phyloP scores from a whole-genome alignment of 1,140 invertebrate genomes.

The Limonius californicus region DNA sequence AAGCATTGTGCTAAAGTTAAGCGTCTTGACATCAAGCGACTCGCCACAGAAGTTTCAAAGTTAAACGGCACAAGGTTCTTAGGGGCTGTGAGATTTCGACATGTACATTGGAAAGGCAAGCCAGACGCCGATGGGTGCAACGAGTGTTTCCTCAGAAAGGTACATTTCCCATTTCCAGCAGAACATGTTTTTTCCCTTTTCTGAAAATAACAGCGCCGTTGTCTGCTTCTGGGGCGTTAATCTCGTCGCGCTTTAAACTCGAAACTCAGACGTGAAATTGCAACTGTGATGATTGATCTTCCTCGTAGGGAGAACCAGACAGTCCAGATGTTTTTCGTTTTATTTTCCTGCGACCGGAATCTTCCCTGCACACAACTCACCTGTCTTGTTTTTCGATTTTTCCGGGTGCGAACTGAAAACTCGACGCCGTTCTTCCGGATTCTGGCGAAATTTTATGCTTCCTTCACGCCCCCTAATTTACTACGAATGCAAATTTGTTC shows the following conservation, averaged over 20 bases:
- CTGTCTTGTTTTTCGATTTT: conserved; percentile 1
- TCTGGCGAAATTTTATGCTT: no score
- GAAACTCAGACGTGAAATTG: not conserved
- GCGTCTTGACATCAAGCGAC: conserved; percentile 58
- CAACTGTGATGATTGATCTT: not conserved
- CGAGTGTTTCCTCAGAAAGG: conserved; percentile 71
- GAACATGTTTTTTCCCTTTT: no score
- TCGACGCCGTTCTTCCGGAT: no score
- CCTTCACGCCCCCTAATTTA: no score
- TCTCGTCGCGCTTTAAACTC: not conserved
- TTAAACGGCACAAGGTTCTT: conserved; percentile 58
- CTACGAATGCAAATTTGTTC: no score
- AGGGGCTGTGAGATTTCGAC: conserved; percentile 61
- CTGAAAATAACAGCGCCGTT: no score
- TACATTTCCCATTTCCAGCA: no score
- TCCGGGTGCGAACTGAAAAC: not conserved
- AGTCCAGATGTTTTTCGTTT: not conserved
- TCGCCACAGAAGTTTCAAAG: conserved; percentile 63
- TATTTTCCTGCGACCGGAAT: not conserved
- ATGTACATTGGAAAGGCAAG: conserved; percentile 67
- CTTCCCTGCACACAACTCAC: not conserved
- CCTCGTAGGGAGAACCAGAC: not conserved
- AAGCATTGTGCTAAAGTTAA: conserved; percentile 62
- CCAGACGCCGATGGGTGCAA: conserved; percentile 67
- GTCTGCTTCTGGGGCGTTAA: not conserved